phyloP scores from a whole-genome alignment of 2,113 vertebrate genomes.

The Takifugu bimaculatus region DNA sequence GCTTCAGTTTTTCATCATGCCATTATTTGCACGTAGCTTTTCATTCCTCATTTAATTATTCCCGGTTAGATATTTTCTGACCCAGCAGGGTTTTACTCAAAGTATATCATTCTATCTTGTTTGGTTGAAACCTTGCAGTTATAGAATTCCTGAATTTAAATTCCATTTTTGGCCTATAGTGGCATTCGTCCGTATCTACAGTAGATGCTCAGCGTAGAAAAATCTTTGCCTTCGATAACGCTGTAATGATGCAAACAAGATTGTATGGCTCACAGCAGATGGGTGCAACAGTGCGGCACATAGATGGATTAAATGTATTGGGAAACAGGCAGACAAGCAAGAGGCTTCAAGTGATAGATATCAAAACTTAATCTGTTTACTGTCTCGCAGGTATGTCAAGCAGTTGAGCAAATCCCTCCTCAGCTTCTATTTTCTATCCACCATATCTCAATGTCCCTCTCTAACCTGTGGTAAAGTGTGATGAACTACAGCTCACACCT shows the following conservation, averaged over 20 bases:
- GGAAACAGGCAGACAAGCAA: conserved; percentile 40
- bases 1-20: not conserved
- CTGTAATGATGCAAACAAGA: conserved; percentile 38
- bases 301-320: conserved; percentile 56
- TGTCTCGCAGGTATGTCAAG: conserved; percentile 53
- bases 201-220: conserved; percentile 10
- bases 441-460: conserved; percentile 47
- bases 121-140: not conserved
- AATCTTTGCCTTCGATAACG: conserved; percentile 30
- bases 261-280: conserved; percentile 31
- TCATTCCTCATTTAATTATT: not conserved
- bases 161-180: conserved; percentile 6
- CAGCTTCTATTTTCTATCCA: conserved; percentile 51
- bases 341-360: conserved; percentile 49
- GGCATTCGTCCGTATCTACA: conserved; percentile 12
- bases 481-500: conserved; percentile 36
- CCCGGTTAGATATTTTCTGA: not conserved
- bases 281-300: conserved; percentile 28
- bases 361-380: conserved; percentile 58
- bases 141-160: conserved; percentile 16
- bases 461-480: conserved; percentile 52
- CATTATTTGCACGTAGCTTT: no score
- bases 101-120: conserved; percentile 7
- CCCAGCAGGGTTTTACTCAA: not conserved
- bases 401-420: conserved; percentile 55